Percentiles rank a stretch among this genome's conserved stretches.
phyloP scores from a whole-genome alignment of 1,140 invertebrate species.

The Drepana arcuata region DNA sequence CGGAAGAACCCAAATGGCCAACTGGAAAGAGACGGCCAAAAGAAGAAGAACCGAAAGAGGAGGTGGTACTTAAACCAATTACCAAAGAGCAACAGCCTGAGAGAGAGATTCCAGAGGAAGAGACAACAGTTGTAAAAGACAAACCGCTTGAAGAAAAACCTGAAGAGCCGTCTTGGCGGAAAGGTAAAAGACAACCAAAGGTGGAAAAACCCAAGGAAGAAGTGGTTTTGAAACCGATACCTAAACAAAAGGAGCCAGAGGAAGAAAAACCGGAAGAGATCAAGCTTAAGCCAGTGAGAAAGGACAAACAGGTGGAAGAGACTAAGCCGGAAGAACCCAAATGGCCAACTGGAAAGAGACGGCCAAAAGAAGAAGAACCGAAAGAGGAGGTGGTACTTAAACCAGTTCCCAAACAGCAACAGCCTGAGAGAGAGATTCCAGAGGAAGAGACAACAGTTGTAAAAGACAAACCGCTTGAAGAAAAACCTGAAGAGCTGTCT shows the following conservation, averaged over 20 bases:
- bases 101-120: slow-evolving; percentile 24
- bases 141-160: slow-evolving; percentile 43
- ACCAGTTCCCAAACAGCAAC: slow-evolving; percentile 32
- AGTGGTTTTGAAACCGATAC: slow-evolving; percentile 55
- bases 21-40: slow-evolving; percentile 13
- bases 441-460: neutral
- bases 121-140: slow-evolving; percentile 31
- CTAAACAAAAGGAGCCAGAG: slow-evolving; percentile 37
- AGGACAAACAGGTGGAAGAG: slow-evolving; percentile 8
- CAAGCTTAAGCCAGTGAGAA: slow-evolving; percentile 6
- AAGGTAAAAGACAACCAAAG: slow-evolving; percentile 34
- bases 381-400: slow-evolving; percentile 13
- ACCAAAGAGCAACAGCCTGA: slow-evolving; percentile 10
- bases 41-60: slow-evolving; percentile 16
- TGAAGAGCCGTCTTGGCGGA: slow-evolving; percentile 7
- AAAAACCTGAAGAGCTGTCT: slow-evolving; percentile 11
- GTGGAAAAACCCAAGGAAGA: slow-evolving; percentile 64
- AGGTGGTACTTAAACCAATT: slow-evolving; percentile 18
- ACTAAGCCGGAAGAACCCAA: neutral
- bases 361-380: slow-evolving; percentile 9
- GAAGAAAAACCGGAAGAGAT: slow-evolving; percentile 24
- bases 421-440: slow-evolving; percentile 8
- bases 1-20: slow-evolving; percentile 22
- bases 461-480: slow-evolving; percentile 12
- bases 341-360: slow-evolving; percentile 1